Evolutionary conservation across 2,888 invertebrate genomes (phyloP).

Genomic region (Cylindroiulus punctatus): DNA sequence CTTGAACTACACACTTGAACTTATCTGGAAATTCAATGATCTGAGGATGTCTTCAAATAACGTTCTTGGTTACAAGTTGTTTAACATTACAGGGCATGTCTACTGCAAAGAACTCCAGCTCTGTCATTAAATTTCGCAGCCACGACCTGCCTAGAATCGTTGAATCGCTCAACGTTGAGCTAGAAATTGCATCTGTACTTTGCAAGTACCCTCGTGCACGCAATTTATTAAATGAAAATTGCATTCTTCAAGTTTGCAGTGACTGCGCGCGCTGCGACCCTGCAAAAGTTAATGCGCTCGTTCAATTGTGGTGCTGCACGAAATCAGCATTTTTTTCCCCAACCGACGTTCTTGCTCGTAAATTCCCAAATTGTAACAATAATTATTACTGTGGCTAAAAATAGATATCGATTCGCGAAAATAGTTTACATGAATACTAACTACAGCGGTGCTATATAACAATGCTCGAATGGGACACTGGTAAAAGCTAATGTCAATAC

Average conservation of each 20-base stretch:
- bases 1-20: no score
- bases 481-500: slow-evolving; percentile 11
- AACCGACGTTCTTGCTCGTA: not conserved
- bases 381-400: not conserved
- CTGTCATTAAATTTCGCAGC: no score
- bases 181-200: not conserved
- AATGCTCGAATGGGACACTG: no score
- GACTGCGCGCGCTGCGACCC: slow-evolving; percentile 2
- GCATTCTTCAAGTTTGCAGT: not conserved
- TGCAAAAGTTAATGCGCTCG: not conserved
- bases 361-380: not conserved
- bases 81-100: no score
- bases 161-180: no score
- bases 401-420: not conserved
- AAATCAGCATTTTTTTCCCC: not conserved
- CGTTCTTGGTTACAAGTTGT: no score
- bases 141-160: no score
- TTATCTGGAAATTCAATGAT: no score
- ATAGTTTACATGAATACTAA: not conserved
- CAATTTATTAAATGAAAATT: slow-evolving; percentile 32
- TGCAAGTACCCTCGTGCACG: not conserved
- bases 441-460: not conserved
- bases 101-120: no score
- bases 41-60: no score
- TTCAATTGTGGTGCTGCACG: not conserved